Conservation (phyloP, 1,140 invertebrate genomes). For the Amphibalanus amphitrite region DNA sequence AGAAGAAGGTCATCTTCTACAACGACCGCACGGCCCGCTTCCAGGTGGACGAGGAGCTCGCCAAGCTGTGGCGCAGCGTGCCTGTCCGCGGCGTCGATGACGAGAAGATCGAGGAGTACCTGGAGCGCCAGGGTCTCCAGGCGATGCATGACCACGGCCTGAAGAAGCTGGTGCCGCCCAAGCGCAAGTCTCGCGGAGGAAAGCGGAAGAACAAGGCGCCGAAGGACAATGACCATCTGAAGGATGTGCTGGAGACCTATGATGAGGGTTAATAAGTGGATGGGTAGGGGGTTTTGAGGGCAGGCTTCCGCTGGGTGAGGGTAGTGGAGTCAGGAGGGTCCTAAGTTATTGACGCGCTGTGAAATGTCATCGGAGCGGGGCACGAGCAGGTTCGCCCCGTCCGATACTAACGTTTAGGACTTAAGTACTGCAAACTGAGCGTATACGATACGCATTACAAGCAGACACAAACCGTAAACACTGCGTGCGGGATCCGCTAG, state of each 20-base stretch:
- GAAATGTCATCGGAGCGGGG: no score
- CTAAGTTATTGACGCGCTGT: no score
- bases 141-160: conserved; percentile 36
- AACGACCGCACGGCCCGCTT: conserved; percentile 80
- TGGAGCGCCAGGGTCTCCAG: conserved; percentile 77
- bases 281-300: no score
- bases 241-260: conserved; percentile 38
- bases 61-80: conserved; percentile 84
- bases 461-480: no score
- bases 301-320: no score
- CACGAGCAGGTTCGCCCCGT: no score
- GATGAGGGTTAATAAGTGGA: conserved; percentile 13
- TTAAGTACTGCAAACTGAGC: no score
- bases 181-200: conserved; percentile 21
- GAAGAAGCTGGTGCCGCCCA: conserved; percentile 25
- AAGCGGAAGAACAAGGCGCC: conserved; percentile 31
- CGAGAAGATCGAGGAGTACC: conserved; percentile 95
- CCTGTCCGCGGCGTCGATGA: conserved; percentile 96
- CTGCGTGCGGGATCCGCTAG: no score
- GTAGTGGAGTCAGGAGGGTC: no score
- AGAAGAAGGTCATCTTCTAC: conserved; percentile 94
- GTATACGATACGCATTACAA: no score
- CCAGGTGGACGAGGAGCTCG: conserved; percentile 83
- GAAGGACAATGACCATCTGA: conserved; percentile 38
- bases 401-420: no score